A percentile compares a stretch with the other conserved stretches of the same genome.
phyloP scores from a whole-genome alignment of 2,888 invertebrate genomes.

The Alviniconcha strummeri region DNA sequence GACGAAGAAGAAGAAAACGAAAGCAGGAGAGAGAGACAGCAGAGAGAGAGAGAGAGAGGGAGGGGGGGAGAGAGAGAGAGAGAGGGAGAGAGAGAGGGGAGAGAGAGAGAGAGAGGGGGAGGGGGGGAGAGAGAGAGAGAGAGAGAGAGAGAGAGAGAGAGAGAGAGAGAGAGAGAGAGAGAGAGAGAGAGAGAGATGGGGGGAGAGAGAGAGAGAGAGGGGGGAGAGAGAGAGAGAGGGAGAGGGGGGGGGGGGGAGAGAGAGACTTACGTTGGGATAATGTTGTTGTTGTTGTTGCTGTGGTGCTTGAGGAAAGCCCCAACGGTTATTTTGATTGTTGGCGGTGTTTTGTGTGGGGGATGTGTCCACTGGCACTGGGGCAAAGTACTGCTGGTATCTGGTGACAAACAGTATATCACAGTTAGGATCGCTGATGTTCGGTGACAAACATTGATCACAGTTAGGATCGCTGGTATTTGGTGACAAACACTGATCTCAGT shows the following conservation, averaged over 20 bases:
- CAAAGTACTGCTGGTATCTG: not conserved
- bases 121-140: conserved; percentile 22
- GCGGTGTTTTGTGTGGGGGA: not conserved
- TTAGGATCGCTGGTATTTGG: too few relatives aligned
- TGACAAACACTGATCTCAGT: too few relatives aligned
- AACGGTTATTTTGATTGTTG: not conserved
- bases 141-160: conserved; percentile 22
- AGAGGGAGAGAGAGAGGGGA: not conserved
- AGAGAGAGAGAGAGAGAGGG: not conserved
- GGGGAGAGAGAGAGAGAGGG: not conserved
- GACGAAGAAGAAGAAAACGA: too few relatives aligned
- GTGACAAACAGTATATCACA: not conserved
- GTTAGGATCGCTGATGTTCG: not conserved
- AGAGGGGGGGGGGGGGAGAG: not conserved
- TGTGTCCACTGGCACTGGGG: not conserved
- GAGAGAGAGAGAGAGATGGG: not conserved
- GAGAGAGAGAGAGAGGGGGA: conserved; percentile 21
- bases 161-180: conserved; percentile 11
- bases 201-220: too few relatives aligned
- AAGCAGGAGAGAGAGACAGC: too few relatives aligned
- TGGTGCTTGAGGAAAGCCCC: too few relatives aligned
- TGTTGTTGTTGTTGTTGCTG: too few relatives aligned
- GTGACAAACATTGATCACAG: too few relatives aligned
- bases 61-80: not conserved
- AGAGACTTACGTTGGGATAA: too few relatives aligned